A percentile compares a stretch with the other conserved stretches of the same genome.
Conservation (phyloP, 1,140 invertebrate species). For the Probaryconus sp. region DNA sequence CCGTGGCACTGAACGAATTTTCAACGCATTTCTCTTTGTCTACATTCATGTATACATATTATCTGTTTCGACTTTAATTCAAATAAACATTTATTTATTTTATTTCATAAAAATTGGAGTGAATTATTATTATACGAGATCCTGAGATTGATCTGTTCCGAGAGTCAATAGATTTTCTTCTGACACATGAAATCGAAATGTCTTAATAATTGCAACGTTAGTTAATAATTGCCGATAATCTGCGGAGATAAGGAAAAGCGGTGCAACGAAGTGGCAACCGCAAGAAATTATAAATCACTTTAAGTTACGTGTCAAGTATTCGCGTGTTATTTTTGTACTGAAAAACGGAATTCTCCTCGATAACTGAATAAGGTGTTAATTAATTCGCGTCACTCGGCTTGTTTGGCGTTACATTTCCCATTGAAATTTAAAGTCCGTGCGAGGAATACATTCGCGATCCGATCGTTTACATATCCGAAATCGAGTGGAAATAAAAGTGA, state of each 20-base stretch:
- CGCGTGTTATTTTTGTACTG: constrained; percentile 13
- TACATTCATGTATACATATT: too few species aligned
- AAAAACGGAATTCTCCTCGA: too few species aligned
- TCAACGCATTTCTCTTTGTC: constrained; percentile 7
- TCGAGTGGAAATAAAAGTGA: constrained; percentile 46
- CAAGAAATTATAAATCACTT: too few species aligned
- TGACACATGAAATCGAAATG: constrained; percentile 22
- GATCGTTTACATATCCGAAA: constrained; percentile 48
- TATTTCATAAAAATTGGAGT: too few species aligned
- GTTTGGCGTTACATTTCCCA: constrained; percentile 42
- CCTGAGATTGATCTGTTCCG: too few species aligned
- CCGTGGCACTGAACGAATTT: constrained; percentile 58
- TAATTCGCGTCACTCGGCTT: constrained; percentile 37
- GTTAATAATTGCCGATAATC: constrained; percentile 32
- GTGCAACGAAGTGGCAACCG: constrained; percentile 1
- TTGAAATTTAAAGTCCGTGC: constrained; percentile 40
- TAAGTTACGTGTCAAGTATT: too few species aligned
- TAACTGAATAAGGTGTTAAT: constrained; percentile 49
- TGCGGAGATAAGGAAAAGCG: constrained; percentile 23
- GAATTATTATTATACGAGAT: too few species aligned
- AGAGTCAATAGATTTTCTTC: not conserved
- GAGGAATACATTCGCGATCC: constrained; percentile 39
- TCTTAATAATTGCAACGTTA: not conserved
- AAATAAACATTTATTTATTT: too few species aligned
- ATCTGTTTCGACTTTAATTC: too few species aligned